Evolutionary conservation across 2,888 invertebrate species (phyloP), one percentile per base, ranked within the genome.

Genomic region (Coremacera marginata): DNA sequence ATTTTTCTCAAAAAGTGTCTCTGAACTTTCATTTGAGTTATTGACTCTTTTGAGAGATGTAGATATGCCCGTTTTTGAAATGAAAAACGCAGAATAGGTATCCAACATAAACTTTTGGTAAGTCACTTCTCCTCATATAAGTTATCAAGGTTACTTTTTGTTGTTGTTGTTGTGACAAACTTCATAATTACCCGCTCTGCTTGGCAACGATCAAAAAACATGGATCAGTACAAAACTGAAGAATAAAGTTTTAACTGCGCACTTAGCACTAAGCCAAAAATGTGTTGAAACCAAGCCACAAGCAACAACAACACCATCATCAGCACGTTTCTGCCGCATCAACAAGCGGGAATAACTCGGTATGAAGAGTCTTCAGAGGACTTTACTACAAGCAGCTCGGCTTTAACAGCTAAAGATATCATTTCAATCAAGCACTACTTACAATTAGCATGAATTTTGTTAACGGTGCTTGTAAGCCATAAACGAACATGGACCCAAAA

Each of bases 381-480:
- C 44, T 11, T 11, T 11, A 14, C 44, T 44, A 44, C 14, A 44
- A 44, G 2, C 44, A 44, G 44, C 44, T 34, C 19, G 11, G 19
- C 14, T 31, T n/a, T 25, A 19, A 25, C 37, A 34, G 65, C 62
- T 65, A 37, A 65, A 74, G 70, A 75, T 71, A 77, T 75, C 74
- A 75, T 60, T 77, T 65, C 75, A 70, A 77, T 77, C 77, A 63
- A 68, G 73, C 31, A 77, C 51, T 55, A 68, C 77, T 74, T 62
- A 75, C 77, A 77, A 77, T 77, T 77, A 77, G 77, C 77, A 77
- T 77, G 75, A 75, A 77, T 77, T 75, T 75, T 51, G 77, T 65
- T 77, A 77, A 77, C 77, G 77, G 77, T 75, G 70, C 34, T 70
- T 63, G 74, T 63, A 34, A 73, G 27, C 62, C 62, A 73, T 49